Conservation (phyloP, 2,113 vertebrate genomes). For the Anser cygnoides region DNA sequence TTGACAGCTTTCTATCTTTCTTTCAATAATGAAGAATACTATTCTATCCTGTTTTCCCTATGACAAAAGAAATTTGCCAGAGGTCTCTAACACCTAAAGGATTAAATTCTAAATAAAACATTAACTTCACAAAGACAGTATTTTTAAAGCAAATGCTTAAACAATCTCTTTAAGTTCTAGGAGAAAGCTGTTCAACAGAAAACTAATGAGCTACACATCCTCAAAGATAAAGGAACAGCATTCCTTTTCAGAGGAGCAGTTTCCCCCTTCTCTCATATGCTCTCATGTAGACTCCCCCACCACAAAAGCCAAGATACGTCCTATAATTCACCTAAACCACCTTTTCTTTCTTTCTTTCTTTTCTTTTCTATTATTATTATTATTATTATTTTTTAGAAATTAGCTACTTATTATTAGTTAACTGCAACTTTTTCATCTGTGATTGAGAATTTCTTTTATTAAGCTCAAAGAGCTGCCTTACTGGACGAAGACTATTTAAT, state of each 20-base stretch:
- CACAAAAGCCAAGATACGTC: too few relatives aligned
- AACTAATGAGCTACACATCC: too few relatives aligned
- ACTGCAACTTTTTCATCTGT: too few relatives aligned
- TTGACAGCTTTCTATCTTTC: not conserved
- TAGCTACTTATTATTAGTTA: too few relatives aligned
- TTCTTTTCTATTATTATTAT: too few relatives aligned
- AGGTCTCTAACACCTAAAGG: not conserved
- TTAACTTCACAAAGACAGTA: not conserved
- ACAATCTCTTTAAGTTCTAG: not conserved
- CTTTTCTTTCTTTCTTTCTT: too few relatives aligned
- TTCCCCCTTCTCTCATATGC: too few relatives aligned
- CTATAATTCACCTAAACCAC: too few relatives aligned
- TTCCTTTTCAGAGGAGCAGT: too few relatives aligned
- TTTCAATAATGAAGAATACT: not conserved
- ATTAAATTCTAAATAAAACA: not conserved
- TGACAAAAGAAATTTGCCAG: not conserved
- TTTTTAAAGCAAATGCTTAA: not conserved
- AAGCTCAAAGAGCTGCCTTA: not conserved
- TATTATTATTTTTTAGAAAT: too few relatives aligned
- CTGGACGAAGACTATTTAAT: not conserved
- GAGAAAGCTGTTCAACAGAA: not conserved
- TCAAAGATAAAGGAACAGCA: too few relatives aligned
- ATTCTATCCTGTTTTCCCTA: not conserved
- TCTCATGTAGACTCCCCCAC: too few relatives aligned
- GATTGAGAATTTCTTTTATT: not conserved